Evolutionary conservation across 2,113 vertebrate genomes (phyloP), one percentile per base, ranked within the genome.

Genomic region (Myanophis thanlyinensis): DNA sequence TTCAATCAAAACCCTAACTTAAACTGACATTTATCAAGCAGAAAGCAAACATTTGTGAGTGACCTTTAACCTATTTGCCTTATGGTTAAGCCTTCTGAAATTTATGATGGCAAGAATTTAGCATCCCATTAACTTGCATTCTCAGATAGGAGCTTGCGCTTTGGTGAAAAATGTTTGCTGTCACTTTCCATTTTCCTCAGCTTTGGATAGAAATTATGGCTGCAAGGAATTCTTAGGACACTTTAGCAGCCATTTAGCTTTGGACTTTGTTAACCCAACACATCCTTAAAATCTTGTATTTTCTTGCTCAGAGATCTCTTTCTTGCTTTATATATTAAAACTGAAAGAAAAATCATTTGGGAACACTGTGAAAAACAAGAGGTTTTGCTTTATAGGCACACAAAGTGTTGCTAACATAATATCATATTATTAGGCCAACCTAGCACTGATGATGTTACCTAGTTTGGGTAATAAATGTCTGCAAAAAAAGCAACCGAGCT

Each of bases 221-320:
- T 73, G 89, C 87, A 23, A 96, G 93, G 94, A 94, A 90, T 95
- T 95, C 92, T 95, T 94, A 94, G 93, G 97, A 92, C 52, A 89
- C 92, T 96, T 93, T 20, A 0, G 90, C 46, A 89, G 52, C 87
- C 62, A 87, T 96, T 96, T 93, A 93, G 94, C 90, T 89, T 93
- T 44, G 89, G 96, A 95, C 89, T 49, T 22, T 46, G 6, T 18
- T 23, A 49, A 15, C 12, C 56, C 48, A 93, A 88, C 93, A 93
- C 96, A 95, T 91, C 92, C 91, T 90, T 93, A 93, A 95, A 94
- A 88, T 92, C 95, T 93, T 89, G 49, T 46, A 13, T 94, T 96
- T 95, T 95, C 52, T 40, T 40, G 20, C 15, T 89, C 87, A 95
- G 51, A 88, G 12, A 67, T 86, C 94, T 88, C 27, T 89, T 96